These are phyloP conservation scores for Drosophila guanche DNA, from an alignment of 1,140 invertebrate genomes.

Conservation along the genomic window DNA sequence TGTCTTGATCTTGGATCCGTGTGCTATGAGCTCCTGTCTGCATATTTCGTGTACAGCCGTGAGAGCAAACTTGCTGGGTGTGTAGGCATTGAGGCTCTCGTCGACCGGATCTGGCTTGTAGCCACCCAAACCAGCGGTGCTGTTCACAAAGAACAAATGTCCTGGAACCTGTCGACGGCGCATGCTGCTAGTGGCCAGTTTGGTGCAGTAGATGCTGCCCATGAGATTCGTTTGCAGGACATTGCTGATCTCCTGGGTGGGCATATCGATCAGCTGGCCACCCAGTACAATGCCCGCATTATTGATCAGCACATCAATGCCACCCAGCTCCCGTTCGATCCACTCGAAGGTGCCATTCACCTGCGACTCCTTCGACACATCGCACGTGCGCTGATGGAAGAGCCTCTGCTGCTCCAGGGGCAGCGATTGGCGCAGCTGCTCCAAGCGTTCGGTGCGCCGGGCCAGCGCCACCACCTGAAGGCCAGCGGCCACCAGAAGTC, in stretches of 20 bases:
- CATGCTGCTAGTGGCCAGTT: conserved; percentile 88
- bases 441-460: conserved; percentile 67
- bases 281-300: conserved; percentile 87
- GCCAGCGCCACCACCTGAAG: conserved; percentile 85
- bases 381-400: conserved; percentile 86
- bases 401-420: conserved; percentile 60
- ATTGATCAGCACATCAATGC: conserved; percentile 89
- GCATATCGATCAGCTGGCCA: conserved; percentile 79
- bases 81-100: conserved; percentile 85
- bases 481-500: conserved; percentile 84
- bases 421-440: conserved; percentile 61
- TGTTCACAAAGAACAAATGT: conserved; percentile 90
- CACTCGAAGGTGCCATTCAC: conserved; percentile 87
- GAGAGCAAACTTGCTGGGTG: conserved; percentile 88
- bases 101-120: conserved; percentile 68
- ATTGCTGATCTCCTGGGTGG: conserved; percentile 82
- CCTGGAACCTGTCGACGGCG: conserved; percentile 86
- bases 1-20: conserved; percentile 87
- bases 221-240: conserved; percentile 89
- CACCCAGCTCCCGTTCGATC: conserved; percentile 86
- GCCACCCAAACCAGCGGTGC: conserved; percentile 85
- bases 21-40: conserved; percentile 86
- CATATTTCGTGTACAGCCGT: conserved; percentile 87
- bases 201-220: conserved; percentile 87
- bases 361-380: conserved; percentile 87